A percentile compares a stretch with the other conserved stretches of the same genome.
Evolutionary conservation across 2,113 vertebrate species (phyloP).

Genomic region (Nematolebias whitei): DNA sequence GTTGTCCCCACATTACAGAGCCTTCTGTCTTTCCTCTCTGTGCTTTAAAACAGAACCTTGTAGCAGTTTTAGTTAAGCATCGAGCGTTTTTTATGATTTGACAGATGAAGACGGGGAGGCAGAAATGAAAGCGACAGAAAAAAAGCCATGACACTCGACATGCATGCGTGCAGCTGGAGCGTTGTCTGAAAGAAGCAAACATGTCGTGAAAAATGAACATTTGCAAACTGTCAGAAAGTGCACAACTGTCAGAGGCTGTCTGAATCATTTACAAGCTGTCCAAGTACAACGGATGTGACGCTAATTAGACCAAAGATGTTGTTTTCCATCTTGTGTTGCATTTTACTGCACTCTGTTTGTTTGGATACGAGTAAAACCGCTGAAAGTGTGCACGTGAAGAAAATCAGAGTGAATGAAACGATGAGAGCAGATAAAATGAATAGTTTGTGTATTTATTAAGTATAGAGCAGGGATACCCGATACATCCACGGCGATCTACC

Average conservation of each 20-base stretch:
- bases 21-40: background rate
- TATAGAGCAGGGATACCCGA: too few relatives aligned
- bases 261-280: background rate
- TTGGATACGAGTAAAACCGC: background rate
- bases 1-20: background rate
- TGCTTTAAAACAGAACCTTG: background rate
- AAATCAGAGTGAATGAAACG: background rate
- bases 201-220: background rate
- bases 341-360: background rate
- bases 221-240: background rate
- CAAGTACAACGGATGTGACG: background rate
- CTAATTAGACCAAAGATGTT: background rate
- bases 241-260: background rate
- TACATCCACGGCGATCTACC: too few relatives aligned
- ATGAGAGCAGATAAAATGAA: background rate
- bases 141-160: conserved; percentile 13
- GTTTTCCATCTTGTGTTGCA: background rate
- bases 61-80: background rate
- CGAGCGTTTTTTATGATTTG: background rate
- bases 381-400: background rate
- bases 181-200: conserved; percentile 4
- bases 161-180: conserved; percentile 6
- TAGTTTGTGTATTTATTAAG: too few relatives aligned
- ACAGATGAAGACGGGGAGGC: background rate
- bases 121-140: conserved; percentile 1